Conservation (phyloP, 2,113 vertebrate genomes). For the Cervus canadensis region DNA sequence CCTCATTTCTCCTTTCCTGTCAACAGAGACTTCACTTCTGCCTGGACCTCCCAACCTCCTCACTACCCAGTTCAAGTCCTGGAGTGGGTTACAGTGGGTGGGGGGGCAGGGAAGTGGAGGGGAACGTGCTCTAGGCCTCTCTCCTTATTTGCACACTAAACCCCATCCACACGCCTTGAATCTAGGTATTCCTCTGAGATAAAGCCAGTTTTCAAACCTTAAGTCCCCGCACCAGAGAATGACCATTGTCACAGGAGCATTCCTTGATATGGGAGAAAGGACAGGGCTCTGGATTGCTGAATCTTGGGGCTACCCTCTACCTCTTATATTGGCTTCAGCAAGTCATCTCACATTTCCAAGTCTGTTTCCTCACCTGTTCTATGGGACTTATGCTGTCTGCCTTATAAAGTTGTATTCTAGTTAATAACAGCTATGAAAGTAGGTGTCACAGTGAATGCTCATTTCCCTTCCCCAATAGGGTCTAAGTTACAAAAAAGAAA, state of each 20-base stretch:
- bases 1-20: background rate
- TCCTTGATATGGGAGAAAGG: background rate
- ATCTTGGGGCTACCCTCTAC: background rate
- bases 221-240: background rate
- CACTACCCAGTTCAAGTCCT: background rate
- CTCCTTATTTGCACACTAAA: background rate
- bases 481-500: background rate
- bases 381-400: background rate
- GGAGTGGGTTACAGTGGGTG: background rate
- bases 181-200: background rate
- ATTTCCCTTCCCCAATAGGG: background rate
- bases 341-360: background rate
- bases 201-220: background rate
- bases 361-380: background rate
- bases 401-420: background rate
- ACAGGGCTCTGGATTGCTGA: background rate
- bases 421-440: background rate
- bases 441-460: background rate
- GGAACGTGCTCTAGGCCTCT: background rate
- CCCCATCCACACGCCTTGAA: background rate
- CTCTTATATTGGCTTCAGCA: background rate
- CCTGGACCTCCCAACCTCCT: background rate
- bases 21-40: background rate
- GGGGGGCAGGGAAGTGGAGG: rapidly evolving
- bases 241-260: background rate